Evolutionary conservation across 2,113 vertebrate genomes (phyloP).

Genomic region (Penelope pileata): DNA sequence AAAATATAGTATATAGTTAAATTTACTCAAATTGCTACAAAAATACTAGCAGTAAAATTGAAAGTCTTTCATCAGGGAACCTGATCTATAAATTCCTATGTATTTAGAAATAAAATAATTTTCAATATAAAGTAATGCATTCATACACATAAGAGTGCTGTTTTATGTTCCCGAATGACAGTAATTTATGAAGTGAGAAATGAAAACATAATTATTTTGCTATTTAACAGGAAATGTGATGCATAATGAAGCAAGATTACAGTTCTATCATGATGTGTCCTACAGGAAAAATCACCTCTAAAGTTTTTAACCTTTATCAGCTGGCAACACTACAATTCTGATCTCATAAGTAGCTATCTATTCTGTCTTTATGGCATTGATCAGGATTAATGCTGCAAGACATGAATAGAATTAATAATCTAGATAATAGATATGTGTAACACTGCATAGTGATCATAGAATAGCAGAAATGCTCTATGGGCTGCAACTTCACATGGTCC

Average conservation of each 20-base stretch:
- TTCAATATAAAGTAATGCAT: background rate
- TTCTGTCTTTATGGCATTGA: background rate
- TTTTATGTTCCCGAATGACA: constrained; percentile 4
- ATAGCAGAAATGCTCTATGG: background rate
- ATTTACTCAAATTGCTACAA: background rate
- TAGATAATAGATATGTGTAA: background rate
- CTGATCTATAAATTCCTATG: background rate
- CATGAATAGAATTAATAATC: background rate
- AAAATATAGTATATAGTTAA: background rate
- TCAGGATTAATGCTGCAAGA: constrained; percentile 12
- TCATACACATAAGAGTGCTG: background rate
- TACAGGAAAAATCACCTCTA: constrained; percentile 61
- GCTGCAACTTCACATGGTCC: background rate
- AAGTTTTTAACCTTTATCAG: constrained; percentile 50
- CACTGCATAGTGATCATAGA: background rate
- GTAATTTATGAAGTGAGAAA: constrained; percentile 53
- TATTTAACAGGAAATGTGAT: constrained; percentile 60
- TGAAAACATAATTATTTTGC: constrained; percentile 47
- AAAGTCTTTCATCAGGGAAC: background rate
- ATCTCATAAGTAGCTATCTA: background rate
- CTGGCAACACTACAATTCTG: background rate
- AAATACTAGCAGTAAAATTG: background rate
- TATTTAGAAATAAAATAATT: constrained; percentile 28
- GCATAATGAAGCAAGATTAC: constrained; percentile 64
- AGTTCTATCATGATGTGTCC: constrained; percentile 62